Percentiles rank a stretch among this genome's conserved stretches.
These are phyloP conservation scores for Meiosimyza platycephala DNA, from an alignment of 2,888 invertebrate species.

Conservation along the genomic window DNA sequence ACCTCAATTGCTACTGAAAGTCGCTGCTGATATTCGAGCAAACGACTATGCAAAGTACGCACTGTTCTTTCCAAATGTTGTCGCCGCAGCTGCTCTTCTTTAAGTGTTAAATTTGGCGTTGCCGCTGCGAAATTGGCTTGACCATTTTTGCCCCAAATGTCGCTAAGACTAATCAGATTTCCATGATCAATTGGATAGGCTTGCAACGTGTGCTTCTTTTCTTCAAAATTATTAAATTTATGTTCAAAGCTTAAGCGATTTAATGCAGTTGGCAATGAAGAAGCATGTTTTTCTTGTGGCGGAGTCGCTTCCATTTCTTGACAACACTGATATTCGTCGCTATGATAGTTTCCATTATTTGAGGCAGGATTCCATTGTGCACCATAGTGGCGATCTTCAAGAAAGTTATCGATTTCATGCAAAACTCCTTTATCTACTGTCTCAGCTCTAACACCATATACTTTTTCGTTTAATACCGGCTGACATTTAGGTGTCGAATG, in stretches of 20 bases:
- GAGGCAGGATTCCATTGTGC: slow-evolving; percentile 41
- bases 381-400: slow-evolving; percentile 49
- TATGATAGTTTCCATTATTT: slow-evolving; percentile 45
- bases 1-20: slow-evolving; percentile 82
- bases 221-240: slow-evolving; percentile 21
- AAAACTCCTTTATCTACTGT: slow-evolving; percentile 52
- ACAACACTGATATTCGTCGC: slow-evolving; percentile 50
- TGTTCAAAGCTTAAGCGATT: slow-evolving; percentile 37
- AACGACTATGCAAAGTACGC: slow-evolving; percentile 77
- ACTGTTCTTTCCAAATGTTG: slow-evolving; percentile 82
- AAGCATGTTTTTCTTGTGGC: slow-evolving; percentile 33
- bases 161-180: slow-evolving; percentile 63
- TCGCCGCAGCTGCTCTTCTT: slow-evolving; percentile 81
- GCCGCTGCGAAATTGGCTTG: slow-evolving; percentile 48
- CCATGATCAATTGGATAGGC: slow-evolving; percentile 33
- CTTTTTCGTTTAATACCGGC: slow-evolving; percentile 14
- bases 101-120: slow-evolving; percentile 69
- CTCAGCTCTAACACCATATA: neutral
- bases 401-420: slow-evolving; percentile 62
- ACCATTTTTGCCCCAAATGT: slow-evolving; percentile 65
- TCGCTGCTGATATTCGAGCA: slow-evolving; percentile 82
- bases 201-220: slow-evolving; percentile 29
- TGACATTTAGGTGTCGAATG: slow-evolving; percentile 64
- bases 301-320: slow-evolving; percentile 28
- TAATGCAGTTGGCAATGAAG: slow-evolving; percentile 53